A percentile compares a stretch with the other conserved stretches of the same genome.
Conservation (phyloP, 2,113 vertebrate species). For the Drymodes brunneopygia region DNA sequence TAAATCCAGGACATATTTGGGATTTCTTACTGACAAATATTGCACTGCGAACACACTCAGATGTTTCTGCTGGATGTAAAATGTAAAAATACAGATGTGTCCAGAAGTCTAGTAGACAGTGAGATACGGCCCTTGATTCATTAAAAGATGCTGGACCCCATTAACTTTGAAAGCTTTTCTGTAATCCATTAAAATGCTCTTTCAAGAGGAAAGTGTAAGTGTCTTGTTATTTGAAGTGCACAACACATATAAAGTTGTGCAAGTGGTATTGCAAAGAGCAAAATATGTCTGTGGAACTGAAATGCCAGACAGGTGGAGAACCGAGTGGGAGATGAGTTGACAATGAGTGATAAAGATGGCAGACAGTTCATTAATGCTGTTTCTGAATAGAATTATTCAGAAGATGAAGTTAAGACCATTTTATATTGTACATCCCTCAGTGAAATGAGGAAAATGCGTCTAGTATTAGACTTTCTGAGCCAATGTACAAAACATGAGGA, state of each 20-base stretch:
- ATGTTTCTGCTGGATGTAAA: background rate
- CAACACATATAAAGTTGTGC: background rate
- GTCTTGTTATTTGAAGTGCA: background rate
- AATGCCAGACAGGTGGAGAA: background rate
- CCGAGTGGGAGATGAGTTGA: background rate
- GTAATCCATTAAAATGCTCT: background rate
- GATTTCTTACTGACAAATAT: background rate
- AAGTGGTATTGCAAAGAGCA: background rate
- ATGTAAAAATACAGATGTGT: background rate
- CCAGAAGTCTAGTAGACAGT: background rate
- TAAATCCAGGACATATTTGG: background rate
- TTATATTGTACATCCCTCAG: background rate
- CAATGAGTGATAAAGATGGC: background rate
- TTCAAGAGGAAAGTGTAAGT: background rate
- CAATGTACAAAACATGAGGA: background rate
- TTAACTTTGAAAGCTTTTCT: background rate
- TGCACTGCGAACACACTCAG: background rate
- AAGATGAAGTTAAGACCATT: background rate
- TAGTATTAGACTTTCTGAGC: slow-evolving; percentile 5
- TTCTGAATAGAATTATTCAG: slow-evolving; percentile 25
- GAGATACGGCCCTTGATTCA: background rate
- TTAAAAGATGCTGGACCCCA: background rate
- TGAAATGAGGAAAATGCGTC: background rate
- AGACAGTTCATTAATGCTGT: background rate
- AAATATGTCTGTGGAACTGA: background rate